Evolutionary conservation across 2,888 invertebrate genomes (phyloP).

Genomic region (Eilema caniola): DNA sequence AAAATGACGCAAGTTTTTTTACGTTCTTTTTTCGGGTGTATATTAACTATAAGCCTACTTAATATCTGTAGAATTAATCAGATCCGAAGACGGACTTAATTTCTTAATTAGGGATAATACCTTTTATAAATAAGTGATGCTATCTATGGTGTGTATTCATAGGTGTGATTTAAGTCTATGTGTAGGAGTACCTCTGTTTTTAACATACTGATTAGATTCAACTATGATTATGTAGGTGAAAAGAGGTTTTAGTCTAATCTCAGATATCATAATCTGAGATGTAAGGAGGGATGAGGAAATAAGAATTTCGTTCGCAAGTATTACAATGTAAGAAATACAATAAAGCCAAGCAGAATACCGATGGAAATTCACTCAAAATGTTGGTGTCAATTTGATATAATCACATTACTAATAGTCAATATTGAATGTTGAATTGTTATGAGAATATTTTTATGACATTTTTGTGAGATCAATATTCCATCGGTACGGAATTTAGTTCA

Average conservation of each 20-base stretch:
- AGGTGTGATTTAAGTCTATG: neutral
- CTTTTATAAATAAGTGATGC: neutral
- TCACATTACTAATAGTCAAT: too few relatives aligned
- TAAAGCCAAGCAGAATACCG: neutral
- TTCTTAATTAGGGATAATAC: constrained; percentile 4
- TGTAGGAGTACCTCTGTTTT: neutral
- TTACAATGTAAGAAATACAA: neutral
- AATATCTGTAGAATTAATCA: neutral
- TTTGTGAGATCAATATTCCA: neutral
- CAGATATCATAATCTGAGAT: neutral
- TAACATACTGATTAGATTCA: neutral
- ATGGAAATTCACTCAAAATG: too few relatives aligned
- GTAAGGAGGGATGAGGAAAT: neutral
- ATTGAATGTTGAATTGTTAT: neutral
- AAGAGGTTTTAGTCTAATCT: neutral
- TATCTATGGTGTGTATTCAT: neutral
- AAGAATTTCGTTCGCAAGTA: too few relatives aligned
- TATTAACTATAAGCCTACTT: neutral
- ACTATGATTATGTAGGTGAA: neutral
- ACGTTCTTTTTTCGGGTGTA: neutral
- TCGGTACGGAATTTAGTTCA: neutral
- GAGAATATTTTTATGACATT: neutral
- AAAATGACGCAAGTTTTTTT: neutral
- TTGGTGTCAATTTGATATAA: too few relatives aligned
- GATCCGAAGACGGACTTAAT: neutral